Evolutionary conservation across 1,140 invertebrate species (phyloP).

Genomic region (Pseudomyrmex cubaensis): DNA sequence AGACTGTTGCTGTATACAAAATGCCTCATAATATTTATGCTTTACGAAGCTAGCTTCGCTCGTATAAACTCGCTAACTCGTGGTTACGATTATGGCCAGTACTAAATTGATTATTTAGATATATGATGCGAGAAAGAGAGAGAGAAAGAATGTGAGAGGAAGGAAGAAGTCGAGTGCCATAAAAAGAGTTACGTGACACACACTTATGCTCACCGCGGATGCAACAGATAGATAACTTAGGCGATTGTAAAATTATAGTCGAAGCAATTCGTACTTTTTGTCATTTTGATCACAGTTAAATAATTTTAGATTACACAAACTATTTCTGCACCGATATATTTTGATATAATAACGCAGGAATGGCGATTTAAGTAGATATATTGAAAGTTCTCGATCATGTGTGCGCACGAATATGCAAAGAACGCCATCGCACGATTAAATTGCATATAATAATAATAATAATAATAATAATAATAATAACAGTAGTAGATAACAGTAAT

Average conservation of each 20-base stretch:
- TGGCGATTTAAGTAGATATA: neutral
- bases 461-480: constrained; percentile 7
- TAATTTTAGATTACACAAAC: neutral
- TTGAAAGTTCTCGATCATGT: neutral
- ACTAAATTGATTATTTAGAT: constrained; percentile 84
- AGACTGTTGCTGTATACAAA: constrained; percentile 58
- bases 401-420: constrained; percentile 36
- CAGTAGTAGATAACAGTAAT: neutral
- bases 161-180: constrained; percentile 67
- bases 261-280: neutral
- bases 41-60: constrained; percentile 69
- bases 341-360: neutral
- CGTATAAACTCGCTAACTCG: constrained; percentile 82
- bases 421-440: neutral
- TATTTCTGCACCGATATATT: constrained; percentile 22
- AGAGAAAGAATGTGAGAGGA: constrained; percentile 37
- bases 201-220: constrained; percentile 71
- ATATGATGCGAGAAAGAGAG: constrained; percentile 75
- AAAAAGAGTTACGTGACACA: constrained; percentile 79
- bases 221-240: constrained; percentile 64
- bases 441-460: constrained; percentile 13
- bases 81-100: constrained; percentile 83
- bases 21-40: constrained; percentile 78
- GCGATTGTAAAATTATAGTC: neutral
- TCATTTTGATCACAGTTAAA: no score